These are phyloP conservation scores for Lanistes nyassanus DNA, from an alignment of 1,140 invertebrate species.

Conservation along the genomic window DNA sequence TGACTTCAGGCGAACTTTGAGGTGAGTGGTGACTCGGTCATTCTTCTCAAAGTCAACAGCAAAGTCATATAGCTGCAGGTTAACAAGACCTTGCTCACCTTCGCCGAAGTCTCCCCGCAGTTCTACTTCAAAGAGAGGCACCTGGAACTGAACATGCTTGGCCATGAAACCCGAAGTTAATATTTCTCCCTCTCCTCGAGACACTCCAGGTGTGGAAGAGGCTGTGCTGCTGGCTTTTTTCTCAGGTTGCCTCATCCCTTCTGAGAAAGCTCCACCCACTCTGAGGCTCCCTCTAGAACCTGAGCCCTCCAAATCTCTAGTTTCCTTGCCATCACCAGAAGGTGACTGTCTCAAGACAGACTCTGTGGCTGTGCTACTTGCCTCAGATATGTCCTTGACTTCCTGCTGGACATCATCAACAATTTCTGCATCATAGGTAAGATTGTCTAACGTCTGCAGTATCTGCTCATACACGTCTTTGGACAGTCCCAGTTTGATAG, in stretches of 20 bases:
- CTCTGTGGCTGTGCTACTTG: not conserved
- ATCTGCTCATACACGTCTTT: conserved; percentile 90
- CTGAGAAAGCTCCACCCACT: too few relatives aligned
- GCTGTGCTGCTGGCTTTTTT: too few relatives aligned
- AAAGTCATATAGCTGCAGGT: conserved; percentile 85
- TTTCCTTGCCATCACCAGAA: not conserved
- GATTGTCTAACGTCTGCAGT: conserved; percentile 74
- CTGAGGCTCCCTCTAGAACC: not conserved
- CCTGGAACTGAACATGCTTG: conserved; percentile 59
- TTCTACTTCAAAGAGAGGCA: conserved; percentile 66
- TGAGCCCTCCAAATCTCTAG: not conserved
- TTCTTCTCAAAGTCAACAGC: conserved; percentile 78
- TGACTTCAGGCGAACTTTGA: conserved; percentile 81
- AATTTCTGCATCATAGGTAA: conserved; percentile 53
- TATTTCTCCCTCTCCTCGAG: conserved; percentile 3
- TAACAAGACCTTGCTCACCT: conserved; percentile 71
- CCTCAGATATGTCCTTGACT: not conserved
- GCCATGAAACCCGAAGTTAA: conserved; percentile 37
- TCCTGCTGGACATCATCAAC: not conserved
- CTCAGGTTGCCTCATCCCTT: too few relatives aligned
- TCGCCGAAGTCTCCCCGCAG: conserved; percentile 64
- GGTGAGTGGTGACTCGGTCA: conserved; percentile 74
- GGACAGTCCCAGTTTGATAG: conserved; percentile 84
- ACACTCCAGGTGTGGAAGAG: not conserved
- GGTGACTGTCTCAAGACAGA: not conserved